Evolutionary conservation across 2,113 vertebrate genomes (phyloP).

Genomic region (Ceyx melanurus): DNA sequence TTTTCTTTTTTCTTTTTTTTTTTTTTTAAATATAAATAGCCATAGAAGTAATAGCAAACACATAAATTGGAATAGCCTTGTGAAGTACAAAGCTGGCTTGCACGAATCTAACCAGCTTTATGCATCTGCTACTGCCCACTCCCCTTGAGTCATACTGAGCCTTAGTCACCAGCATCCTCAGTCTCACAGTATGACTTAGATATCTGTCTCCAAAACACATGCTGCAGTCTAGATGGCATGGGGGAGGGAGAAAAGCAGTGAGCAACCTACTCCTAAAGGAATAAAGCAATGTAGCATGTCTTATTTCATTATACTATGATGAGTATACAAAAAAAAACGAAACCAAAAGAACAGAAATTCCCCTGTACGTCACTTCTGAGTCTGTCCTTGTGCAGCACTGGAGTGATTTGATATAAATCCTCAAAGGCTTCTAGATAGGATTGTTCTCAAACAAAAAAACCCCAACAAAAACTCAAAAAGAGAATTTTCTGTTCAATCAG

Average conservation of each 20-base stretch:
- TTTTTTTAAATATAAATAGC: not conserved
- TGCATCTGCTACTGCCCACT: slow-evolving; percentile 76
- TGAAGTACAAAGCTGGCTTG: slow-evolving; percentile 5
- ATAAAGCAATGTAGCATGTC: not conserved
- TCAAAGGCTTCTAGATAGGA: not conserved
- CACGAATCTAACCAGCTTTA: slow-evolving; percentile 13
- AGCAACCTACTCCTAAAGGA: slow-evolving; percentile 9
- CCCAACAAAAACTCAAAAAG: not conserved
- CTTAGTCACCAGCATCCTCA: slow-evolving; percentile 53
- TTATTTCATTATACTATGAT: slow-evolving; percentile 4
- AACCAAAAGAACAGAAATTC: not conserved
- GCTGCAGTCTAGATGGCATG: slow-evolving; percentile 12
- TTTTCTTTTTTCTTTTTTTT: too few relatives aligned
- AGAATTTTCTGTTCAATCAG: not conserved
- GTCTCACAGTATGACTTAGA: slow-evolving; percentile 29
- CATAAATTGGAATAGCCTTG: slow-evolving; percentile 13
- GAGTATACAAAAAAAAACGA: not conserved
- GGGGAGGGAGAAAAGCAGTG: slow-evolving; percentile 4
- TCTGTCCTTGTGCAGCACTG: not conserved
- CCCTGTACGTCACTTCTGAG: not conserved
- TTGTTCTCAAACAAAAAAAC: not conserved
- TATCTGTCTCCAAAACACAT: slow-evolving; percentile 41
- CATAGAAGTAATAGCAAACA: slow-evolving; percentile 5
- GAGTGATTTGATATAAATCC: not conserved
- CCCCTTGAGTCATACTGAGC: slow-evolving; percentile 63